These are phyloP conservation scores for Naso thynnoides DNA, from an alignment of 2,797 vertebrate species.

Conservation along the genomic window DNA sequence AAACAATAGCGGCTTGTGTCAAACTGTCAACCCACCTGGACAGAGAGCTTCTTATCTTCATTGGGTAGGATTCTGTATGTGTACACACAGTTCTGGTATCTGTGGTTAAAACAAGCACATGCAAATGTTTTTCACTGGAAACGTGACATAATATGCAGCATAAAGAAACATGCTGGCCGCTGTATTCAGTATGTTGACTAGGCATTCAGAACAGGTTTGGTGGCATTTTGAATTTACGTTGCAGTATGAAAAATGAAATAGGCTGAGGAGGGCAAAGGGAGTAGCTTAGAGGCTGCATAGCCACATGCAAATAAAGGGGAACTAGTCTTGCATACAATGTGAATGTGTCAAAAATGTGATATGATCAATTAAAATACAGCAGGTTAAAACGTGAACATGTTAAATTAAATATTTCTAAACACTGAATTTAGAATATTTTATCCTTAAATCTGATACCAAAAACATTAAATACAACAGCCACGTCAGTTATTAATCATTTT, in stretches of 20 bases:
- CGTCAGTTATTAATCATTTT: background rate
- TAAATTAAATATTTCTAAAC: background rate
- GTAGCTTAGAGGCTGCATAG: slow-evolving; percentile 30
- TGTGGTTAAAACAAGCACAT: slow-evolving; percentile 73
- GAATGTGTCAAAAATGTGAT: slow-evolving; percentile 18
- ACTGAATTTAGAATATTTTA: background rate
- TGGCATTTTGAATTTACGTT: slow-evolving; percentile 24
- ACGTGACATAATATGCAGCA: background rate
- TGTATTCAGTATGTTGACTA: background rate
- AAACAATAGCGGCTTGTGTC: slow-evolving; percentile 8
- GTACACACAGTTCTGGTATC: slow-evolving; percentile 94
- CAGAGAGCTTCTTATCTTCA: slow-evolving; percentile 93
- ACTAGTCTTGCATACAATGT: slow-evolving; percentile 50
- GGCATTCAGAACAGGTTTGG: background rate
- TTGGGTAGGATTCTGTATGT: slow-evolving; percentile 97
- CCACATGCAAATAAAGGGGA: slow-evolving; percentile 77
- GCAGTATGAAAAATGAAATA: slow-evolving; percentile 2
- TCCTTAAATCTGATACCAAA: background rate
- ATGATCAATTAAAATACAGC: slow-evolving; percentile 5
- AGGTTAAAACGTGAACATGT: background rate
- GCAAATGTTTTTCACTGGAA: slow-evolving; percentile 51
- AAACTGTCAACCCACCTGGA: slow-evolving; percentile 88
- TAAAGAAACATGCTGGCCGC: background rate
- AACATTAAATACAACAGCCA: background rate
- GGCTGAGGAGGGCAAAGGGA: slow-evolving; percentile 26